phyloP scores from a whole-genome alignment of 2,113 vertebrate species.

The Zapus hudsonius region DNA sequence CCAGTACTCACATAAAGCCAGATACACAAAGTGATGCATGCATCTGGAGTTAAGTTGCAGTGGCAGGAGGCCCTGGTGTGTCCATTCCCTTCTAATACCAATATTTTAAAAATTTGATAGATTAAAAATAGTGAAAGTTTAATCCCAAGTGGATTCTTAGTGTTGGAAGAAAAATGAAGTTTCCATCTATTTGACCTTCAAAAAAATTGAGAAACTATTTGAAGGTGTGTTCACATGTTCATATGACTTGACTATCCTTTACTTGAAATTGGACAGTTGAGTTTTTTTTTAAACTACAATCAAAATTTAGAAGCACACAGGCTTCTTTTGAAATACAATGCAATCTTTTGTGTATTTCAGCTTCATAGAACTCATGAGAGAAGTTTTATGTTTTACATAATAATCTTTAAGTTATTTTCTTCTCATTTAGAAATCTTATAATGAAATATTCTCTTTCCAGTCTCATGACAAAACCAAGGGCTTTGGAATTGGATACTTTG shows the following conservation, averaged over 20 bases:
- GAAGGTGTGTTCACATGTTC: neutral
- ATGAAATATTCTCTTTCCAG: neutral
- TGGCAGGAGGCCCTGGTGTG: too few species aligned
- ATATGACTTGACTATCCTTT: neutral
- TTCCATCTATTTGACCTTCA: conserved; percentile 1
- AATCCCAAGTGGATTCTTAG: neutral
- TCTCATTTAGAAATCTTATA: neutral
- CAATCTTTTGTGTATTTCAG: neutral
- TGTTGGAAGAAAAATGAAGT: neutral
- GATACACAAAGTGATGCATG: too few species aligned
- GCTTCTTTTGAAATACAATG: neutral
- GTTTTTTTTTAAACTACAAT: neutral
- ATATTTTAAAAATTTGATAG: too few species aligned
- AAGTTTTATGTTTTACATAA: neutral
- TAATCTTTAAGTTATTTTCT: neutral
- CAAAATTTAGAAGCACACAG: neutral
- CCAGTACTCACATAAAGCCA: too few species aligned
- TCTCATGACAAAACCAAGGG: neutral
- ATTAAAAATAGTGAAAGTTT: neutral
- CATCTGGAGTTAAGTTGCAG: too few species aligned
- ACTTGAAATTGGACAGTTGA: neutral
- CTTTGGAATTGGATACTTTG: neutral
- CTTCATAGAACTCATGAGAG: neutral
- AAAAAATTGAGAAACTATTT: neutral
- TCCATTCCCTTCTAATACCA: too few species aligned